phyloP scores from a whole-genome alignment of 2,113 vertebrate species.

The Cyphomyrus discorhynchus region DNA sequence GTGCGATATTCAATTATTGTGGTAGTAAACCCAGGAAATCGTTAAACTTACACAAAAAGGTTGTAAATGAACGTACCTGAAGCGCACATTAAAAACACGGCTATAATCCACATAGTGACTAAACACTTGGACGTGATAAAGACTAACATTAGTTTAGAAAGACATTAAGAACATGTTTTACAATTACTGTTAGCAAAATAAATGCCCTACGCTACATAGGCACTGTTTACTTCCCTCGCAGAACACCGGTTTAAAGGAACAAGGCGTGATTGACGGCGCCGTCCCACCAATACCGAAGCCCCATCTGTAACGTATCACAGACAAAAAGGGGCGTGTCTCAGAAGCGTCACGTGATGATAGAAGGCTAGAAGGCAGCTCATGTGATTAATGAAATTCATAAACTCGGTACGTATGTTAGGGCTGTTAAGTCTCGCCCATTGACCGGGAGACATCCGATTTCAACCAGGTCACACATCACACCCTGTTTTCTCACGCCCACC shows the following conservation, averaged over 20 bases:
- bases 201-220: neutral
- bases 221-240: neutral
- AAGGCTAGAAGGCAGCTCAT: neutral
- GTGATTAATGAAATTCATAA: neutral
- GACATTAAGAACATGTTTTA: neutral
- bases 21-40: neutral
- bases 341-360: neutral
- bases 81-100: neutral
- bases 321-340: neutral
- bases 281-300: neutral
- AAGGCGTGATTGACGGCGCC: neutral
- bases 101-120: constrained; percentile 6
- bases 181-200: too few species aligned
- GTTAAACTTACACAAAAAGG: neutral
- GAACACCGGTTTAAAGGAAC: neutral
- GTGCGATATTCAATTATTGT: neutral
- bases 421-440: neutral
- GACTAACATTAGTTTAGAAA: neutral
- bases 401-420: neutral
- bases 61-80: neutral
- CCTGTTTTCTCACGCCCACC: too few species aligned
- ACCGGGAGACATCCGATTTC: neutral
- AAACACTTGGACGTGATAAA: neutral
- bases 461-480: neutral
- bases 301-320: neutral